Evolutionary conservation across 2,888 invertebrate species (phyloP).

Genomic region (Drosophila nigritarsus): DNA sequence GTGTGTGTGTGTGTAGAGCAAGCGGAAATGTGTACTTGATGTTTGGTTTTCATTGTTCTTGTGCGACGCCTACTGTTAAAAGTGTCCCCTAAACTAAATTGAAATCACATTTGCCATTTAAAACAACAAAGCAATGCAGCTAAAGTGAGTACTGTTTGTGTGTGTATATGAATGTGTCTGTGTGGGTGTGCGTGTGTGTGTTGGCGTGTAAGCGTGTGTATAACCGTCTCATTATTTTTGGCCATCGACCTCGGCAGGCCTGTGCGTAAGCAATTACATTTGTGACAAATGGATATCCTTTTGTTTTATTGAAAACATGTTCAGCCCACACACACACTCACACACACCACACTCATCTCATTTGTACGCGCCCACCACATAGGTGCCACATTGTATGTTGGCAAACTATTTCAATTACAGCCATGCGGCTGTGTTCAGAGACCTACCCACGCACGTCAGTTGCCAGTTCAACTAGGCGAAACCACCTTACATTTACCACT

Average conservation of each 20-base stretch:
- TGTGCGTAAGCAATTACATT: constrained; percentile 61
- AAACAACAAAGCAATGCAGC: constrained; percentile 58
- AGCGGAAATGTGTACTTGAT: constrained; percentile 37
- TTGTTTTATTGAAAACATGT: constrained; percentile 74
- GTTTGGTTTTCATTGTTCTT: constrained; percentile 46
- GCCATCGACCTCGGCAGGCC: constrained; percentile 26
- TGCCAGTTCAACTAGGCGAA: constrained; percentile 34
- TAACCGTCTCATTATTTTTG: constrained; percentile 56
- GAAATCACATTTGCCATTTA: constrained; percentile 47
- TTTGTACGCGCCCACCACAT: constrained; percentile 21
- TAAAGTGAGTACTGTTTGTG: constrained; percentile 8
- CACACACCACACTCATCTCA: constrained; percentile 7
- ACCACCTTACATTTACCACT: background rate
- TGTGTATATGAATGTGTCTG: constrained; percentile 6
- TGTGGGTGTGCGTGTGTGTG: constrained; percentile 6
- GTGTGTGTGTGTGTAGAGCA: constrained; percentile 16
- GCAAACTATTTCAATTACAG: constrained; percentile 77
- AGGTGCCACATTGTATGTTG: constrained; percentile 42
- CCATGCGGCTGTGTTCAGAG: constrained; percentile 28
- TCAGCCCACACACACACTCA: constrained; percentile 25
- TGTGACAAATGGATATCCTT: constrained; percentile 78
- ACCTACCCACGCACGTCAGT: constrained; percentile 19
- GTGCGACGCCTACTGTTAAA: constrained; percentile 21
- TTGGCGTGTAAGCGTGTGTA: constrained; percentile 8
- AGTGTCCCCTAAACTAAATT: constrained; percentile 40